Percentiles rank a stretch among this genome's conserved stretches.
Evolutionary conservation across 2,797 vertebrate genomes (phyloP).

Genomic region (Melanotaenia trifasciata): DNA sequence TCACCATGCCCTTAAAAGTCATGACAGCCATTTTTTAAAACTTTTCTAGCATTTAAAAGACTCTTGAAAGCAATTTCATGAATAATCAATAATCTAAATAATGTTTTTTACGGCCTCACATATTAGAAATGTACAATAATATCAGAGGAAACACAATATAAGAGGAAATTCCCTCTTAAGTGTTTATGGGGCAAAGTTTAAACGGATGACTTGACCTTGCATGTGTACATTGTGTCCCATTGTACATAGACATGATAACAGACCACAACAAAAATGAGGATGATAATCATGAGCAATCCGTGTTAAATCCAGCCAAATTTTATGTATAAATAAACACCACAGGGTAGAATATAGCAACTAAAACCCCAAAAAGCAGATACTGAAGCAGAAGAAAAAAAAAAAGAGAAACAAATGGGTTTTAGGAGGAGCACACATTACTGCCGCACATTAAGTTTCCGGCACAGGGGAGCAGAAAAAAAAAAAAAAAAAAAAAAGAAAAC

Average conservation of each 20-base stretch:
- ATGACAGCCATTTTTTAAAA: background rate
- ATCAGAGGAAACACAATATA: background rate
- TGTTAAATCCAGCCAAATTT: conserved; percentile 12
- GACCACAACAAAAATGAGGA: conserved; percentile 6
- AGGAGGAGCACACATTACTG: conserved; percentile 52
- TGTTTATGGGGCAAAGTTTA: conserved; percentile 35
- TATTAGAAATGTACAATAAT: background rate
- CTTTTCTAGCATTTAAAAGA: background rate
- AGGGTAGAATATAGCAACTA: background rate
- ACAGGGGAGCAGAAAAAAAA: conserved; percentile 22
- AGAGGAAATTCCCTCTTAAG: background rate
- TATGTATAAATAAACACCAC: background rate
- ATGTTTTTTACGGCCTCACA: background rate
- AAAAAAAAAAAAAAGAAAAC: conserved; percentile 10
- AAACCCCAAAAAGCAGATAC: conserved; percentile 7
- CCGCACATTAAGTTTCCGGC: conserved; percentile 66
- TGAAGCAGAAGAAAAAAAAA: conserved; percentile 19
- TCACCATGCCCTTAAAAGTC: conserved; percentile 2
- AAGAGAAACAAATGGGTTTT: conserved; percentile 53
- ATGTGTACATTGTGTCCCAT: conserved; percentile 28
- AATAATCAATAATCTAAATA: background rate
- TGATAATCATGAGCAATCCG: background rate
- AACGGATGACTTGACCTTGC: conserved; percentile 38
- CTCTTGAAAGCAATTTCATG: background rate
- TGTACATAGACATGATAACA: conserved; percentile 18